These are phyloP conservation scores for Hecatera dysodea DNA, from an alignment of 2,888 invertebrate species.

Conservation along the genomic window DNA sequence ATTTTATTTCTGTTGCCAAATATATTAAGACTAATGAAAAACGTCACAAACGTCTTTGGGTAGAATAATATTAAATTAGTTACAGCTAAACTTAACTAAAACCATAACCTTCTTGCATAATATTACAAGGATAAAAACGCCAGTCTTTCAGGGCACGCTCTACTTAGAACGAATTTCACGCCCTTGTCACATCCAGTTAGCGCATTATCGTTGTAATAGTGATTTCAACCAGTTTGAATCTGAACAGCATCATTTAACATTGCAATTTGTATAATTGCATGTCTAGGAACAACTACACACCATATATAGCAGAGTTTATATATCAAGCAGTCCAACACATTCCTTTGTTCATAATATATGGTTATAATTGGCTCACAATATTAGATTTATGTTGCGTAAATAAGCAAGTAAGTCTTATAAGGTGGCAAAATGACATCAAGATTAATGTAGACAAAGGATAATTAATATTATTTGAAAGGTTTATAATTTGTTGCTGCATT, in stretches of 20 bases:
- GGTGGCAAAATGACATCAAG: conserved; percentile 38
- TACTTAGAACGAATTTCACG: conserved; percentile 67
- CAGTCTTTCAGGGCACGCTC: conserved; percentile 62
- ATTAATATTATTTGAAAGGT: conserved; percentile 49
- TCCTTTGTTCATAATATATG: conserved; percentile 62
- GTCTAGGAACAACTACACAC: conserved; percentile 63
- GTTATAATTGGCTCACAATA: conserved; percentile 50
- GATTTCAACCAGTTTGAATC: conserved; percentile 71
- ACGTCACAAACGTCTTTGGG: background rate
- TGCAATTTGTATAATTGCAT: conserved; percentile 72
- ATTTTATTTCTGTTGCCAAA: background rate
- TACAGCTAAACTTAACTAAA: conserved; percentile 21
- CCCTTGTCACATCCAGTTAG: conserved; percentile 73
- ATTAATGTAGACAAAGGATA: conserved; percentile 55
- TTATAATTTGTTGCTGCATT: conserved; percentile 23
- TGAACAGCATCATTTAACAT: conserved; percentile 72
- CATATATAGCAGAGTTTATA: conserved; percentile 61
- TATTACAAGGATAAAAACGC: conserved; percentile 44
- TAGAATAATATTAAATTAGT: conserved; percentile 8
- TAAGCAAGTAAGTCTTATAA: conserved; percentile 41
- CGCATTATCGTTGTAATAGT: conserved; percentile 55
- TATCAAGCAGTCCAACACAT: conserved; percentile 44
- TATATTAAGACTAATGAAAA: no score
- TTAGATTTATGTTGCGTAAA: conserved; percentile 50
- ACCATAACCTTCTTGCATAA: conserved; percentile 31